Base-by-base conservation (phyloP, 2,888 invertebrate species). In the Ceratothoa steindachneri region DNA sequence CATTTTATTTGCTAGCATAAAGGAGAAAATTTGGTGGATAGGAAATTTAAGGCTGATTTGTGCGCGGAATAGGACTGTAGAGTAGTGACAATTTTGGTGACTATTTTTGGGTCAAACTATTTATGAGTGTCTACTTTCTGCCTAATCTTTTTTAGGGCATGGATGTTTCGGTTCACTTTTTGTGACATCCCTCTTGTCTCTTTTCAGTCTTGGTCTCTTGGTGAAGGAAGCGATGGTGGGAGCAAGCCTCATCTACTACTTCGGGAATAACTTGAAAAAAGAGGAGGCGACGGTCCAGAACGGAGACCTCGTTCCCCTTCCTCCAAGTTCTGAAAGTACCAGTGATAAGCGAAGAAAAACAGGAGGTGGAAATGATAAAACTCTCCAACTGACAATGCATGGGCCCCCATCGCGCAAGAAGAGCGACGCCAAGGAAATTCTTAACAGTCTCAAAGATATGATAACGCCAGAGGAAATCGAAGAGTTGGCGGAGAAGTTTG, bases 161-260 rank as follows among this genome's bases (percentile, higher is more conserved):
- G n/a, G n/a, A n/a, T n/a, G n/a, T n/a, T n/a, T n/a, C n/a, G n/a
- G n/a, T n/a, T n/a, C n/a, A n/a, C n/a, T n/a, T n/a, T n/a, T n/a
- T n/a, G n/a, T n/a, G n/a, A n/a, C n/a, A n/a, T n/a, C n/a, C n/a
- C n/a, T n/a, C n/a, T n/a, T n/a, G 55, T 55, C 41, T 7, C 15
- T 9, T 55, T 55, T 55, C 55, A 55, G 55, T 7, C 19, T 55
- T 7, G 19, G 55, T 12, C 24, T 55, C 5, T 24, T 60, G 3
- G 60, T 3, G 12, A 60, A 60, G 24, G 60, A 60, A 24, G 60
- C 60, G 27, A 60, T 60, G 60, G 60, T 60, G 12, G 60, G 60
- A 24, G 60, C 60, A 1, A 60, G 60, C 24, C 24, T 60, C 12
- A 60, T 60, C 12, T 60, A 60, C 24, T 60, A 22, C 27, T 60